Percentiles rank a stretch among this genome's conserved stretches.
phyloP scores from a whole-genome alignment of 1,140 invertebrate genomes.

The Papilio helenus region DNA sequence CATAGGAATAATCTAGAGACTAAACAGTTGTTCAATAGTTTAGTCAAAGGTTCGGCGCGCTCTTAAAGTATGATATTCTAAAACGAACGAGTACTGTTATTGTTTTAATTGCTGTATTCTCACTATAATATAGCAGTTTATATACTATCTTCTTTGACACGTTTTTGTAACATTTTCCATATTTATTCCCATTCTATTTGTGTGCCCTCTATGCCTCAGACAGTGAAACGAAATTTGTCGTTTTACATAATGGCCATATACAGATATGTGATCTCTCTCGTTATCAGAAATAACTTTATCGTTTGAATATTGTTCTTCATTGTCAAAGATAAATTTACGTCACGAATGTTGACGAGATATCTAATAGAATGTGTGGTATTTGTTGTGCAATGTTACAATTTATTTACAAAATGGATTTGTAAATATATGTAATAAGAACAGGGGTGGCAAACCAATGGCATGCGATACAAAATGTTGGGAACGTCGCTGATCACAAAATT shows the following conservation, averaged over 20 bases:
- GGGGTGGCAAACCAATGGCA: too few species aligned
- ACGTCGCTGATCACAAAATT: too few species aligned
- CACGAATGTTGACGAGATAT: background rate
- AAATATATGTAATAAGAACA: too few species aligned
- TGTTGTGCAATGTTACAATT: conserved; percentile 18
- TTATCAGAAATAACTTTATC: conserved; percentile 18
- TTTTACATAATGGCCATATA: background rate
- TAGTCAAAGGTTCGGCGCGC: too few species aligned
- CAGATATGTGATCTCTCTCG: background rate
- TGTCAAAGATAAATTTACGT: conserved; percentile 30
- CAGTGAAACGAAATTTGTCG: background rate
- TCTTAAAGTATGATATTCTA: background rate
- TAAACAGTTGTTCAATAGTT: too few species aligned
- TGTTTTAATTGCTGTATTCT: background rate
- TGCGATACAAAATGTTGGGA: too few species aligned
- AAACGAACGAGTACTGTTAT: background rate
- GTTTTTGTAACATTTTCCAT: too few species aligned
- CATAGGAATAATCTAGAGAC: too few species aligned
- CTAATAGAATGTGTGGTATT: background rate
- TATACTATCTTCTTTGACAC: too few species aligned
- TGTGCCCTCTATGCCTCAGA: background rate
- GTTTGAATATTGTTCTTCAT: conserved; percentile 9
- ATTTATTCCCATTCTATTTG: background rate
- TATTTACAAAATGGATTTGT: background rate
- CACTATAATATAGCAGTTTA: too few species aligned